Evolutionary conservation across 2,113 vertebrate species (phyloP).

Genomic region (Hucho hucho): DNA sequence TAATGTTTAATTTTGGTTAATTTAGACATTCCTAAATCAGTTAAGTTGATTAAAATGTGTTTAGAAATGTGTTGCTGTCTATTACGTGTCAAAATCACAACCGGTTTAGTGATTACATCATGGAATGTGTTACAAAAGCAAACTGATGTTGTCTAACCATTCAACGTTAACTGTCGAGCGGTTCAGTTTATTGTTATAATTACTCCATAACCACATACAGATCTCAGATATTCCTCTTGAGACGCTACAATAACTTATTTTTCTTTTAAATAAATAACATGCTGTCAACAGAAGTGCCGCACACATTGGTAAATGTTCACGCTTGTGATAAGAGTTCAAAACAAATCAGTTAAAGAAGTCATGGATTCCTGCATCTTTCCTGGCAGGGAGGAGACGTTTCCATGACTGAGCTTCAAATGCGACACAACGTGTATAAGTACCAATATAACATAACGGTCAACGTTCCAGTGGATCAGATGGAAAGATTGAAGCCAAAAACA

Average conservation of each 20-base stretch:
- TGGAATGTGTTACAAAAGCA: slow-evolving; percentile 45
- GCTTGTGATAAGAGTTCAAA: slow-evolving; percentile 58
- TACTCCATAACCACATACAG: slow-evolving; percentile 37
- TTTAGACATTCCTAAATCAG: background rate
- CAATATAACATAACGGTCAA: slow-evolving; percentile 41
- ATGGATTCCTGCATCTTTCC: slow-evolving; percentile 49
- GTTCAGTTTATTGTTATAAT: slow-evolving; percentile 54
- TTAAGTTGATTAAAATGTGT: background rate
- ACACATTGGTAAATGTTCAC: slow-evolving; percentile 26
- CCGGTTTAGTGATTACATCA: slow-evolving; percentile 35
- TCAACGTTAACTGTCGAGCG: slow-evolving; percentile 37
- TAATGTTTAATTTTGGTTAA: background rate
- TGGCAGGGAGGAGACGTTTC: slow-evolving; percentile 57
- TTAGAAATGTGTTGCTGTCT: no score
- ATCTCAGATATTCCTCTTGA: slow-evolving; percentile 25
- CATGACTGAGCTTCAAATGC: slow-evolving; percentile 45
- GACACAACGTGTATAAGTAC: slow-evolving; percentile 33
- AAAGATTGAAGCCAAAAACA: slow-evolving; percentile 49
- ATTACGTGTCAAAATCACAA: slow-evolving; percentile 37
- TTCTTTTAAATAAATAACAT: slow-evolving; percentile 19
- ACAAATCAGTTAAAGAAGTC: slow-evolving; percentile 48
- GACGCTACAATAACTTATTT: slow-evolving; percentile 38
- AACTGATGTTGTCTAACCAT: slow-evolving; percentile 48
- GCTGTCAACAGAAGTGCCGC: background rate
- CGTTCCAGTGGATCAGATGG: slow-evolving; percentile 43